phyloP scores from a whole-genome alignment of 2,888 invertebrate genomes.

The Lampropteryx suffumata region DNA sequence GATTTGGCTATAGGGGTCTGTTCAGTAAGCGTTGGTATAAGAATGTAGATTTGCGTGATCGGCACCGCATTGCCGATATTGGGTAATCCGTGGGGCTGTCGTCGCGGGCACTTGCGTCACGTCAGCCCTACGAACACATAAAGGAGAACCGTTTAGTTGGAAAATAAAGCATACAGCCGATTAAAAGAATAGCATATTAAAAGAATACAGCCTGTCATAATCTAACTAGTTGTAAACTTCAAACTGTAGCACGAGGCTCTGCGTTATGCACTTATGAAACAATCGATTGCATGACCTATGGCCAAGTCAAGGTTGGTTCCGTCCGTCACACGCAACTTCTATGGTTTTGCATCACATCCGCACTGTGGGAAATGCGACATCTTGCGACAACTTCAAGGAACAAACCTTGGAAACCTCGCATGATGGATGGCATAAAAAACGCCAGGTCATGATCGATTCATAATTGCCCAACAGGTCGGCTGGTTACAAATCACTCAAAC shows the following conservation, averaged over 20 bases:
- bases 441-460: constrained; percentile 22
- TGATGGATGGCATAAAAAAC: constrained; percentile 28
- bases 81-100: constrained; percentile 49
- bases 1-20: background rate
- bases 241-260: constrained; percentile 35
- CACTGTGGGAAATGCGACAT: constrained; percentile 15
- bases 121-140: constrained; percentile 13
- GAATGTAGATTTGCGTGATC: constrained; percentile 66
- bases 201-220: background rate
- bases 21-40: constrained; percentile 30
- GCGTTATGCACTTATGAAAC: constrained; percentile 50
- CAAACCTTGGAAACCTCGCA: constrained; percentile 16
- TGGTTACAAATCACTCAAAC: constrained; percentile 30
- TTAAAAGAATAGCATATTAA: too few species aligned
- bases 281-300: constrained; percentile 47
- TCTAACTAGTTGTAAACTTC: background rate
- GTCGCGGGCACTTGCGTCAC: constrained; percentile 49
- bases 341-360: constrained; percentile 26
- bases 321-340: constrained; percentile 25
- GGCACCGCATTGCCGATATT: constrained; percentile 66
- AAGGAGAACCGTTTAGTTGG: too few species aligned
- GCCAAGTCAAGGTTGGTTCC: constrained; percentile 38
- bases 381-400: constrained; percentile 18
- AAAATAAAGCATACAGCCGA: too few species aligned
- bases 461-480: constrained; percentile 29